Evolutionary conservation across 1,140 invertebrate species (phyloP).

Genomic region (Scaptodrosophila lebanonensis): DNA sequence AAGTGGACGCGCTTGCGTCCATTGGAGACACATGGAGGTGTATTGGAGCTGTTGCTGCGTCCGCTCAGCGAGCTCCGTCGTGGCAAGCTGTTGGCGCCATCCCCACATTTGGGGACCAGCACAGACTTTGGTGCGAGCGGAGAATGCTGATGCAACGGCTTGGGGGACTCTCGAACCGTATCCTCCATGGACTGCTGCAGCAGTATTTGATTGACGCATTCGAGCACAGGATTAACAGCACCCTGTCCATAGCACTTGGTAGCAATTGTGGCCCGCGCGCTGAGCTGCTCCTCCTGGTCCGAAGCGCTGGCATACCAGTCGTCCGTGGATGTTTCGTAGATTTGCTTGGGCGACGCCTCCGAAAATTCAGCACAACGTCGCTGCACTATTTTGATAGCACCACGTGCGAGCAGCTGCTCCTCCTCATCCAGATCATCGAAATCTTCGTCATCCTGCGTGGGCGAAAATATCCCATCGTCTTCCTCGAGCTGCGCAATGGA

Average conservation of each 20-base stretch:
- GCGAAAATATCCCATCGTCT: constrained; percentile 60
- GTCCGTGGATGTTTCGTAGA: constrained; percentile 78
- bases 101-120: constrained; percentile 2
- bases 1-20: constrained; percentile 74
- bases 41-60: constrained; percentile 19
- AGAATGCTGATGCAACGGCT: neutral
- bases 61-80: constrained; percentile 50
- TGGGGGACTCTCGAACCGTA: constrained; percentile 23
- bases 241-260: constrained; percentile 72
- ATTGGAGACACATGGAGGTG: constrained; percentile 25
- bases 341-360: constrained; percentile 67
- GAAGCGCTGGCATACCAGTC: constrained; percentile 82
- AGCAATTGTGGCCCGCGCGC: constrained; percentile 45
- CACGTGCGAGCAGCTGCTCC: constrained; percentile 32
- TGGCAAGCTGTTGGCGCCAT: constrained; percentile 20
- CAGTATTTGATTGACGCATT: constrained; percentile 81
- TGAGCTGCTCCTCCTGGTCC: constrained; percentile 80
- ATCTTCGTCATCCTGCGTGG: constrained; percentile 51
- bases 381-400: constrained; percentile 42
- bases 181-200: constrained; percentile 76
- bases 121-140: constrained; percentile 19
- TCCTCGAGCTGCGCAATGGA: constrained; percentile 33
- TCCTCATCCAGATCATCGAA: constrained; percentile 50
- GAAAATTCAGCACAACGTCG: constrained; percentile 60
- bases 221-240: constrained; percentile 83